These are phyloP conservation scores for Allophyes oxyacanthae DNA, from an alignment of 2,888 invertebrate species.

Conservation along the genomic window DNA sequence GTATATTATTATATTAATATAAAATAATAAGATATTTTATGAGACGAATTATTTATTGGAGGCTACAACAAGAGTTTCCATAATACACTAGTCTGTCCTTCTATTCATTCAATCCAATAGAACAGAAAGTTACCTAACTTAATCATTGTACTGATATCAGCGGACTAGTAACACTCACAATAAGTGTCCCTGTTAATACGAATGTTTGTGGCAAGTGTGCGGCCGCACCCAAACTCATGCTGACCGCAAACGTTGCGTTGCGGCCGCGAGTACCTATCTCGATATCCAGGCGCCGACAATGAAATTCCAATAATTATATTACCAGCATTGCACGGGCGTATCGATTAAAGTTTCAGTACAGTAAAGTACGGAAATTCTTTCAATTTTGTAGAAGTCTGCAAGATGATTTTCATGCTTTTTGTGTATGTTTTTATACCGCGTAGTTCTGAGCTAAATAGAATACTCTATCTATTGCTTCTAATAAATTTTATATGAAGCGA, in stretches of 20 bases:
- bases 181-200: slow-evolving; percentile 65
- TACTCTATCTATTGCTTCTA: neutral
- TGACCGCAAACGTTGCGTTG: slow-evolving; percentile 73
- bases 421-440: neutral
- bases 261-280: slow-evolving; percentile 61
- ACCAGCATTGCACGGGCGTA: slow-evolving; percentile 58
- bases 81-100: no score
- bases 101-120: no score
- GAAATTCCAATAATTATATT: slow-evolving; percentile 74
- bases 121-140: no score
- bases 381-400: neutral
- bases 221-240: slow-evolving; percentile 67
- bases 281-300: slow-evolving; percentile 61
- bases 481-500: no score
- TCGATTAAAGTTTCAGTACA: slow-evolving; percentile 35
- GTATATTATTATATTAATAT: no score
- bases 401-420: slow-evolving; percentile 3
- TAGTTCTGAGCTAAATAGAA: slow-evolving; percentile 2
- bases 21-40: no score
- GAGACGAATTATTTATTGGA: no score
- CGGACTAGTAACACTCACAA: slow-evolving; percentile 51
- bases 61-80: no score
- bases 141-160: slow-evolving; percentile 24
- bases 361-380: slow-evolving; percentile 8
- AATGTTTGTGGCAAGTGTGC: slow-evolving; percentile 67